phyloP scores from a whole-genome alignment of 2,797 vertebrate species.

The Lacerta viridis region DNA sequence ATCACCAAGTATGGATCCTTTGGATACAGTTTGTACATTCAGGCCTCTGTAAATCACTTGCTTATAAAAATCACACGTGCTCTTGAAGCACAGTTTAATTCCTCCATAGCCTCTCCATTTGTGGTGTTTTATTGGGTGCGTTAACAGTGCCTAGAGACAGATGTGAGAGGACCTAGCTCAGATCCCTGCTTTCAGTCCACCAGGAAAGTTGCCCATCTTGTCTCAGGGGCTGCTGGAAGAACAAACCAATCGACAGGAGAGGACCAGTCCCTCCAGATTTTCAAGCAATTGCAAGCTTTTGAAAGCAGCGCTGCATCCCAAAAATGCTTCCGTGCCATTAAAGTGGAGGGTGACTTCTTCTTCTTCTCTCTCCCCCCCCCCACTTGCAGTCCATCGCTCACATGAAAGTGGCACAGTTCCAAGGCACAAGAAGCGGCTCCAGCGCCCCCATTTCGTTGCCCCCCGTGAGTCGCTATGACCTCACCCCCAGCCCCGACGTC shows the following conservation, averaged over 20 bases:
- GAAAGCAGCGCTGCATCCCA: neutral
- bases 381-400: conserved; percentile 86
- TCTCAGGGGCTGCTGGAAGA: neutral
- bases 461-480: conserved; percentile 80
- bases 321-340: neutral
- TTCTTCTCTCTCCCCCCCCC: too few relatives aligned
- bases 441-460: conserved; percentile 76
- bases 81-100: neutral
- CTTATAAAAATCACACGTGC: neutral
- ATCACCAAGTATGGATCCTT: too few relatives aligned
- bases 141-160: too few relatives aligned
- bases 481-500: conserved; percentile 92
- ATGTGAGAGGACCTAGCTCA: neutral
- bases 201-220: too few relatives aligned
- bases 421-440: conserved; percentile 82
- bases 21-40: neutral
- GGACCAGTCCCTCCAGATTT: neutral
- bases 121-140: neutral
- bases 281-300: neutral
- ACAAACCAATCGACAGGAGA: neutral
- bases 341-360: neutral
- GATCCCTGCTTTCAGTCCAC: neutral
- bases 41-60: neutral
- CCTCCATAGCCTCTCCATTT: neutral
- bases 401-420: conserved; percentile 94